Evolutionary conservation across 2,113 vertebrate species (phyloP).

Genomic region (Anoura caudifer): DNA sequence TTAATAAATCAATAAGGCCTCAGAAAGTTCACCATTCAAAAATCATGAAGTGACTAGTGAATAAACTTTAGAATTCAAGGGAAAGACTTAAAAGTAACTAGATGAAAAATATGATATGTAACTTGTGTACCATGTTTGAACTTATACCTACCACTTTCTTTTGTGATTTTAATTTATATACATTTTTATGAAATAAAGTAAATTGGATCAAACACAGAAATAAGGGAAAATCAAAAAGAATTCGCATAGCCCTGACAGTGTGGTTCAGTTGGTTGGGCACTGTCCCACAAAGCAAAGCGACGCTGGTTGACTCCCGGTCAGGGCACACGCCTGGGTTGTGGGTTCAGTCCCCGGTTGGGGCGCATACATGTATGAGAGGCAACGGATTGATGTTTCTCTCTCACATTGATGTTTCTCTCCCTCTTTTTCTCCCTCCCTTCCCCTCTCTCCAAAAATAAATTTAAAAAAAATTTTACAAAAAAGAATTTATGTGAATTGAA

Average conservation of each 20-base stretch:
- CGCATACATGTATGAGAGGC: too few relatives aligned
- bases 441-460: too few relatives aligned
- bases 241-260: neutral
- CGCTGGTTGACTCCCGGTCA: too few relatives aligned
- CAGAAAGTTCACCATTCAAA: neutral
- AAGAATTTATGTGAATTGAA: neutral
- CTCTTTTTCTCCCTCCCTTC: too few relatives aligned
- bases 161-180: neutral
- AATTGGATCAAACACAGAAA: neutral
- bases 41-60: neutral
- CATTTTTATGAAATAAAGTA: slow-evolving; percentile 11
- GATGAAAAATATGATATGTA: neutral
- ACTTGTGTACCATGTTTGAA: neutral
- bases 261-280: too few relatives aligned
- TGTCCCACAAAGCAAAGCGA: too few relatives aligned
- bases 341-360: too few relatives aligned
- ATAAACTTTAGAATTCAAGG: neutral
- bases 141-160: neutral
- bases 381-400: too few relatives aligned
- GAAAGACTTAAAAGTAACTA: neutral
- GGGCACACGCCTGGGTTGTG: too few relatives aligned
- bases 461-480: neutral
- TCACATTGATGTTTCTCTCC: too few relatives aligned
- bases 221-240: neutral
- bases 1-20: neutral